Conservation (phyloP, 1,140 invertebrate species). For the Apis cerana region DNA sequence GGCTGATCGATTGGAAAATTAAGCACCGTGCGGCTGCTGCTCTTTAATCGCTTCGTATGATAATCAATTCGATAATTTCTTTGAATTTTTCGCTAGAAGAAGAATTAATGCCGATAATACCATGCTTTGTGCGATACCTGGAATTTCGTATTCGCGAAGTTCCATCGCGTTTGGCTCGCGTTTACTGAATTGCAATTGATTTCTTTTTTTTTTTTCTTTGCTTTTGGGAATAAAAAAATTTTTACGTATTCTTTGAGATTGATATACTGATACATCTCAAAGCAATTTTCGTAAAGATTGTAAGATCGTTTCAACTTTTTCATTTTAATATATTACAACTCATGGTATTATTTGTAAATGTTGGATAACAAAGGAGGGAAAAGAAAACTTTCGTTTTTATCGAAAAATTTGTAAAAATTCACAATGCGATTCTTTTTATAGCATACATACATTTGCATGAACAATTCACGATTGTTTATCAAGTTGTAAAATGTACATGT, state of each 20-base stretch:
- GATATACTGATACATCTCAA: too few relatives aligned
- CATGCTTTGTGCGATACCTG: background rate
- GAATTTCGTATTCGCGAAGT: slow-evolving; percentile 22
- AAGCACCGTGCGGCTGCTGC: background rate
- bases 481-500: background rate
- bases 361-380: background rate
- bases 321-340: too few relatives aligned
- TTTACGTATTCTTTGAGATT: background rate
- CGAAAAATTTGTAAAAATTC: background rate
- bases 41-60: background rate
- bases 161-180: background rate
- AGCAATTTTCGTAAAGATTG: too few relatives aligned
- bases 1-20: slow-evolving; percentile 21
- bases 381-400: background rate
- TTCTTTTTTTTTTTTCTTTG: background rate
- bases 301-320: too few relatives aligned
- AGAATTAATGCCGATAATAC: background rate
- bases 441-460: background rate
- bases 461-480: too few relatives aligned
- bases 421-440: too few relatives aligned
- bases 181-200: slow-evolving; percentile 5
- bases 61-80: background rate
- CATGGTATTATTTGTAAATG: too few relatives aligned
- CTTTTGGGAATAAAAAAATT: background rate
- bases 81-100: too few relatives aligned